Conservation (phyloP, 2,797 vertebrate species). For the Microctenopoma lineatum region DNA sequence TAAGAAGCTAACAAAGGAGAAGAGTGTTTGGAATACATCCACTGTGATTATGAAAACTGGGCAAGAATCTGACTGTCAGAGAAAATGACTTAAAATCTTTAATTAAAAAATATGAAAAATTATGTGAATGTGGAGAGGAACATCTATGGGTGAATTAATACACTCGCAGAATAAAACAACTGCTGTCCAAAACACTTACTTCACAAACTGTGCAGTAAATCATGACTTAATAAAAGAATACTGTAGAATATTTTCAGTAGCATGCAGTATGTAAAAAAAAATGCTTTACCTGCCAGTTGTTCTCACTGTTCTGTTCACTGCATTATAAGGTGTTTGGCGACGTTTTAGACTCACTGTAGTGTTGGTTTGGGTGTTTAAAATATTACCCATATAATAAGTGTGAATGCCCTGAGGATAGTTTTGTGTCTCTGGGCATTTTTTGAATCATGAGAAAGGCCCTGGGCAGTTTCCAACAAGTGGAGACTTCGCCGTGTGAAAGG, state of each 20-base stretch:
- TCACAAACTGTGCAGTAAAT: background rate
- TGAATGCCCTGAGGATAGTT: slow-evolving; percentile 13
- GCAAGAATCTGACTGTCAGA: background rate
- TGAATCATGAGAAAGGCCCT: background rate
- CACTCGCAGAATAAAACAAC: background rate
- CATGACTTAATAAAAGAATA: background rate
- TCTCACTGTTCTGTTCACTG: no score
- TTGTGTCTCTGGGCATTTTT: slow-evolving; percentile 3
- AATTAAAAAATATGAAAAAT: slow-evolving; percentile 5
- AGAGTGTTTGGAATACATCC: background rate
- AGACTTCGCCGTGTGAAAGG: background rate
- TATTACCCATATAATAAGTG: background rate
- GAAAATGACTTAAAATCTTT: background rate
- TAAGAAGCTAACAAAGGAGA: background rate
- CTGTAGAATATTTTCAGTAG: no score
- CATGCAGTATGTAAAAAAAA: background rate
- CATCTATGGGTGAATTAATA: background rate
- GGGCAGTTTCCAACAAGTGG: slow-evolving; percentile 3
- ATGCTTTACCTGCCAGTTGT: no score
- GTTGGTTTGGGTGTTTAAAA: background rate
- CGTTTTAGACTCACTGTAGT: background rate
- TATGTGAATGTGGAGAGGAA: background rate
- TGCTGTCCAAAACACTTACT: background rate
- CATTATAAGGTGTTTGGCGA: no score
- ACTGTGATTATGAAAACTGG: background rate